Percentiles rank a stretch among this genome's conserved stretches.
Conservation (phyloP, 2,888 invertebrate species). For the Drosophila dives region DNA sequence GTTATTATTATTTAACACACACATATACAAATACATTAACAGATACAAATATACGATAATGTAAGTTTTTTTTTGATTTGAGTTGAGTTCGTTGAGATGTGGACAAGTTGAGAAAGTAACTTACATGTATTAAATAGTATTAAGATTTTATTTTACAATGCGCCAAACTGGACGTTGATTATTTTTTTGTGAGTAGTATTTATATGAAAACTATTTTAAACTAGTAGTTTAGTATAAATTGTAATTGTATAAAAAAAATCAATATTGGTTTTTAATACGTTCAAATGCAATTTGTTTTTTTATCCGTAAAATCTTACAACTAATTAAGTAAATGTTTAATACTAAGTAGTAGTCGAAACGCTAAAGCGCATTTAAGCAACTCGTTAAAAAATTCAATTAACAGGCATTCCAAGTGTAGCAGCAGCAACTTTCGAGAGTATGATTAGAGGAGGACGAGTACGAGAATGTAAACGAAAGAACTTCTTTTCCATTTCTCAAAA, state of each 20-base stretch:
- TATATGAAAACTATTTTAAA: constrained; percentile 66
- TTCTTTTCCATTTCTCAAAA: constrained; percentile 42
- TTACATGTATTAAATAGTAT: constrained; percentile 26
- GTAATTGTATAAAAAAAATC: constrained; percentile 47
- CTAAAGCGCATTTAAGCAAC: constrained; percentile 49
- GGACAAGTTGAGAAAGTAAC: constrained; percentile 36
- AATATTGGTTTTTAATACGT: constrained; percentile 65
- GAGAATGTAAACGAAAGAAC: constrained; percentile 29
- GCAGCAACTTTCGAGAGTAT: constrained; percentile 40
- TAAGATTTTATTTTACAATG: constrained; percentile 62
- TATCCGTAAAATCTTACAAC: constrained; percentile 57
- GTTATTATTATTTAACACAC: constrained; percentile 5
- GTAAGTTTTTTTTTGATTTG: constrained; percentile 34
- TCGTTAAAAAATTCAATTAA: constrained; percentile 46
- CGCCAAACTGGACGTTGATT: constrained; percentile 47
- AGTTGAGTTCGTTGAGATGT: constrained; percentile 52
- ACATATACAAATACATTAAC: constrained; percentile 80
- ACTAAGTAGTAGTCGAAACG: constrained; percentile 45
- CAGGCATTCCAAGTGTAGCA: constrained; percentile 67
- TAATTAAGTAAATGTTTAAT: constrained; percentile 66
- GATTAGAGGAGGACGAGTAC: constrained; percentile 38
- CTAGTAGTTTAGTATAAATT: constrained; percentile 45
- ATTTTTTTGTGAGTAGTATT: constrained; percentile 49
- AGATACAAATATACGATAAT: constrained; percentile 68
- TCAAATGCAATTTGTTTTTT: constrained; percentile 83